These are phyloP conservation scores for Riptortus pedestris DNA, from an alignment of 1,140 invertebrate species.

Conservation along the genomic window DNA sequence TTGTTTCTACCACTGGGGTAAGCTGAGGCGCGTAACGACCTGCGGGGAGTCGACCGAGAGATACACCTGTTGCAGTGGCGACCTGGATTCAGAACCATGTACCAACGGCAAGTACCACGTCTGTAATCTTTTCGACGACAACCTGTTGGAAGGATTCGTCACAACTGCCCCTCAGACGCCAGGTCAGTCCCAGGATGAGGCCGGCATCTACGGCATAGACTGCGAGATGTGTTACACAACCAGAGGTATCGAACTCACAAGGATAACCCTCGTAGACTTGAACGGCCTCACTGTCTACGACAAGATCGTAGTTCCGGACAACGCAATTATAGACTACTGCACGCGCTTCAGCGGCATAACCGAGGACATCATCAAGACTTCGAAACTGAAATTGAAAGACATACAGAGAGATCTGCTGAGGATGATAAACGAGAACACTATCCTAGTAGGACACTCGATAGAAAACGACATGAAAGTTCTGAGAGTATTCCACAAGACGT, in stretches of 20 bases:
- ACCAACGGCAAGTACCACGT: slow-evolving; percentile 63
- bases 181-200: slow-evolving; percentile 36
- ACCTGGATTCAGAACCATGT: slow-evolving; percentile 58
- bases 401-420: slow-evolving; percentile 82
- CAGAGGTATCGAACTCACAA: slow-evolving; percentile 76
- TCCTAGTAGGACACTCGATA: slow-evolving; percentile 91
- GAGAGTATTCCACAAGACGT: slow-evolving; percentile 73
- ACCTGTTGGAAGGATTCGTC: slow-evolving; percentile 41
- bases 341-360: slow-evolving; percentile 82
- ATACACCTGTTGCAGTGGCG: slow-evolving; percentile 48
- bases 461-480: slow-evolving; percentile 92
- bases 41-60: slow-evolving; percentile 39
- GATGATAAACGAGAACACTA: slow-evolving; percentile 79
- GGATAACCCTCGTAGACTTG: slow-evolving; percentile 81
- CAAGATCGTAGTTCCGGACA: slow-evolving; percentile 76
- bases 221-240: slow-evolving; percentile 93
- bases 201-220: slow-evolving; percentile 77
- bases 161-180: slow-evolving; percentile 36
- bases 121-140: slow-evolving; percentile 53
- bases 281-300: slow-evolving; percentile 75
- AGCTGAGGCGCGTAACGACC: slow-evolving; percentile 23
- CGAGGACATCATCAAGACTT: slow-evolving; percentile 60
- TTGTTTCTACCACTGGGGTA: slow-evolving; percentile 6
- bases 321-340: slow-evolving; percentile 82
- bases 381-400: slow-evolving; percentile 63